A percentile compares a stretch with the other conserved stretches of the same genome.
Conservation (phyloP, 2,888 invertebrate species). For the Ennomos erosarius region DNA sequence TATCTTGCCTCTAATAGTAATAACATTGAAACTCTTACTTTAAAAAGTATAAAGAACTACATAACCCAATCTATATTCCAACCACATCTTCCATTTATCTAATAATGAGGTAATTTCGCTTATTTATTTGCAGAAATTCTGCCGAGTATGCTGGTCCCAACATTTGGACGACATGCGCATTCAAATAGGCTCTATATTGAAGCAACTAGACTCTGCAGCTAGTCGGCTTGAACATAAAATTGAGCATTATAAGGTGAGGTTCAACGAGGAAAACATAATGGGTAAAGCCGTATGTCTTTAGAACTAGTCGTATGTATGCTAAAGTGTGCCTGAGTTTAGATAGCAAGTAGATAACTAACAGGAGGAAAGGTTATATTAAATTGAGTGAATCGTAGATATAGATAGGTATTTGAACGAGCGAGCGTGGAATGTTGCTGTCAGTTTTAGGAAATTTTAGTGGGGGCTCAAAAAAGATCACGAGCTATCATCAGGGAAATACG, state of each 20-base stretch:
- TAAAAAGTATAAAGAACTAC: conserved; percentile 1
- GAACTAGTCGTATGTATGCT: conserved; percentile 4
- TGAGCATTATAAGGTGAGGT: conserved; percentile 82
- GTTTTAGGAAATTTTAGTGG: too few relatives aligned
- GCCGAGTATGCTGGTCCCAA: conserved; percentile 85
- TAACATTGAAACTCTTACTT: neutral
- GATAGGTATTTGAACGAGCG: too few relatives aligned
- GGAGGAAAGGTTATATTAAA: too few relatives aligned
- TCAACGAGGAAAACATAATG: conserved; percentile 24
- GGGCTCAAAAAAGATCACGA: too few relatives aligned
- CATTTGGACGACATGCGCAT: conserved; percentile 86
- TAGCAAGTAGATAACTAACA: neutral
- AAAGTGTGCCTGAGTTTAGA: neutral
- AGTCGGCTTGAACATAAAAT: conserved; percentile 82
- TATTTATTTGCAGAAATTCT: conserved; percentile 80
- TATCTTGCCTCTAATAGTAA: neutral
- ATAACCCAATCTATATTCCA: conserved; percentile 25
- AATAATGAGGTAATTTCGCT: conserved; percentile 25
- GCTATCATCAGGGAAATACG: too few relatives aligned
- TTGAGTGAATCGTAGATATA: too few relatives aligned
- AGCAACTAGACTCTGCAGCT: conserved; percentile 83
- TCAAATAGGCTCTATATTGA: conserved; percentile 82
- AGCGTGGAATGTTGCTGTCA: too few relatives aligned
- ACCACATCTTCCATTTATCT: conserved; percentile 25
- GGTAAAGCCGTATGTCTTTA: conserved; percentile 6